Evolutionary conservation across 1,140 invertebrate species (phyloP), one percentile per base, ranked within the genome.

Genomic region (Drosophila sturtevanti): DNA sequence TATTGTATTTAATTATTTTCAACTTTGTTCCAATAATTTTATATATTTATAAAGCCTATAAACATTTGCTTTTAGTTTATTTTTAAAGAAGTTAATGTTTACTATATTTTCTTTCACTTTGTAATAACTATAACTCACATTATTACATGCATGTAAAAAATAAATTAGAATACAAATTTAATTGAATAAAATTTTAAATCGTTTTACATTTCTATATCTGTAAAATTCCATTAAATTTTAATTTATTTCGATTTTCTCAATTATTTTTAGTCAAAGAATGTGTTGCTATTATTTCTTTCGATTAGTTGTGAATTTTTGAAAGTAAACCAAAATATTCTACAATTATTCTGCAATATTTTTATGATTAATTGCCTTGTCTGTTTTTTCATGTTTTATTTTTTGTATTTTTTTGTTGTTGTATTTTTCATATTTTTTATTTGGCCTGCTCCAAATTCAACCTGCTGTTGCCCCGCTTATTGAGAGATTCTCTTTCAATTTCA

Each of bases 331-430:
- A 68, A 65, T 81, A 73, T 79, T 78, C 70, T 78, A 68, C 55
- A 86, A 72, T 78, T 86, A 86, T 79, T 85, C 71, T 68, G 81
- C 82, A 79, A 87, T 84, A 79, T 64, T 70, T 69, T n/a, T 48
- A 73, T 87, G 82, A 87, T 87, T 79, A 84, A 87, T 75, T 79
- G 81, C 74, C 58, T 72, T 62, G 52, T 58, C n/a, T 48, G 16
- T 48, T 18, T 48, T 48, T 48, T 48, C n/a, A 48, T 21, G 18
- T 48, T 44, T 9, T 44, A 2, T 24, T 2, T 44, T 44, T 44
- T 1, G 2, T n/a, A 44, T 16, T 11, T 48, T 48, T 48, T 3
- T 44, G n/a, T n/a, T n/a, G n/a, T n/a, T n/a, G n/a, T 16, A 18
- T 44, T 38, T 5, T 38, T 5, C n/a, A n/a, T n/a, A n/a, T 38